Evolutionary conservation across 2,888 invertebrate species (phyloP).

Genomic region (Protonemura montana): DNA sequence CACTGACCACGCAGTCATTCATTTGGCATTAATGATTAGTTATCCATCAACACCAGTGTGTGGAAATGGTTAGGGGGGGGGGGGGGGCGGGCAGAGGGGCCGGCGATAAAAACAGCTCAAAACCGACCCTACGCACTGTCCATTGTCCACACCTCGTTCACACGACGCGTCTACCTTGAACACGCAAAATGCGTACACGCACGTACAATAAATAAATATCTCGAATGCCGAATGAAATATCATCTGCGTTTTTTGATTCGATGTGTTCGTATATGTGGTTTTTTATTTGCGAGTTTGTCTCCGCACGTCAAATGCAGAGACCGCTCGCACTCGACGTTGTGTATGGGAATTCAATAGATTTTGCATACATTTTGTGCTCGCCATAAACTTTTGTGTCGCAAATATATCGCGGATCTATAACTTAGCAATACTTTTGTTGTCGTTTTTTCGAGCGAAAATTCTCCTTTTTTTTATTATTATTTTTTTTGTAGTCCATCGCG

Average conservation of each 20-base stretch:
- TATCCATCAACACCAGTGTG: background rate
- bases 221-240: background rate
- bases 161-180: background rate
- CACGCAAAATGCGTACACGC: background rate
- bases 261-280: background rate
- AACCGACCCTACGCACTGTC: background rate
- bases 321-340: background rate
- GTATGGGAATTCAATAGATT: background rate
- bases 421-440: background rate
- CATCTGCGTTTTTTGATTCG: background rate
- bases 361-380: background rate
- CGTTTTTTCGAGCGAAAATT: background rate
- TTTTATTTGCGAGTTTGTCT: background rate
- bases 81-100: background rate
- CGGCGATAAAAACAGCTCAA: background rate
- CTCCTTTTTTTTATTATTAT: too few species aligned
- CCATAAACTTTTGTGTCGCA: background rate
- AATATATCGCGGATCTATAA: background rate
- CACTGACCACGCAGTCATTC: background rate
- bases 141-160: background rate
- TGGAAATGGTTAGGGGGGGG: background rate
- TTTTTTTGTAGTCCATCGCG: too few species aligned
- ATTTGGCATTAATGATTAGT: slow-evolving; percentile 5
- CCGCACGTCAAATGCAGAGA: background rate
- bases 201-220: background rate